phyloP scores from a whole-genome alignment of 1,140 invertebrate genomes.

The Leptinotarsa texana region DNA sequence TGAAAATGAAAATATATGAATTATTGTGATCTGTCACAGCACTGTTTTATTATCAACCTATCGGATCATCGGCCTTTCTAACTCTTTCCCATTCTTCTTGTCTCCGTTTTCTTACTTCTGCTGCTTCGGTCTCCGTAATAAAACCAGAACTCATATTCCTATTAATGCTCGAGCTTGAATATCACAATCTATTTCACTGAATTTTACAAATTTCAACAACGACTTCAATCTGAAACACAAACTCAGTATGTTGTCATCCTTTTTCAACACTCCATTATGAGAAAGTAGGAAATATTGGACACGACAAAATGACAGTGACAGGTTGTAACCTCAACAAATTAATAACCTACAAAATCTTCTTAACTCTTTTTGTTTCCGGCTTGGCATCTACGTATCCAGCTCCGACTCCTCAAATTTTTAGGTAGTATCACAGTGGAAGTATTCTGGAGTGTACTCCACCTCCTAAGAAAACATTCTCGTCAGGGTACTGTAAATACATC shows the following conservation, averaged over 20 bases:
- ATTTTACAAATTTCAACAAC: not conserved
- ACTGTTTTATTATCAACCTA: conserved; percentile 63
- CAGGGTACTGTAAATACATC: too few species aligned
- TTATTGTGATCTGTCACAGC: not conserved
- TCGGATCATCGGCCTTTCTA: conserved; percentile 82
- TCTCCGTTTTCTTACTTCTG: conserved; percentile 73
- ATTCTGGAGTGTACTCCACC: too few species aligned
- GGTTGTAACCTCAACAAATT: too few species aligned
- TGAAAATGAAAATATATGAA: conserved; percentile 17
- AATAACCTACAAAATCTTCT: too few species aligned
- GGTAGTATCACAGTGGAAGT: too few species aligned
- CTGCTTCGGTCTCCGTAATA: conserved; percentile 82
- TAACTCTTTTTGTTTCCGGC: too few species aligned
- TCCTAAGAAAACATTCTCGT: too few species aligned
- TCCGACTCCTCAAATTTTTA: too few species aligned
- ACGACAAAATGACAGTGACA: not conserved
- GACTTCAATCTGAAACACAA: not conserved
- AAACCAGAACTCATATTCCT: conserved; percentile 81
- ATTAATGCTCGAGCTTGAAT: not conserved
- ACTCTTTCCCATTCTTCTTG: conserved; percentile 97
- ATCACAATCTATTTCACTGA: not conserved
- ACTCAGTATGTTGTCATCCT: not conserved
- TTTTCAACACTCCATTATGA: not conserved
- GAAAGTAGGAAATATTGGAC: not conserved
- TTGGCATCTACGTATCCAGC: too few species aligned